phyloP scores from a whole-genome alignment of 2,888 invertebrate genomes.

The Hymenopus coronatus region DNA sequence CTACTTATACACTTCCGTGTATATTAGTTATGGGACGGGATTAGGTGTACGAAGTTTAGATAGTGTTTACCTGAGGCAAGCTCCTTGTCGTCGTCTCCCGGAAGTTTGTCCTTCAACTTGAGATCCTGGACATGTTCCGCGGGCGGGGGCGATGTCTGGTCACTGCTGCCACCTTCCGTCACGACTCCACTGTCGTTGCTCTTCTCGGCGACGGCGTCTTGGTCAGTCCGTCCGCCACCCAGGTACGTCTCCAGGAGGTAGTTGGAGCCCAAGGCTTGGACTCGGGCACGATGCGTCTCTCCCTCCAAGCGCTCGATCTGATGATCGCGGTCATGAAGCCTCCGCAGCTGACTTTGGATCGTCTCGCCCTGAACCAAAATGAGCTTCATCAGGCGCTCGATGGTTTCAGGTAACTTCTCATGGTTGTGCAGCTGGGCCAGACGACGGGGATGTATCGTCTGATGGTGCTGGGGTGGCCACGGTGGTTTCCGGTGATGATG shows the following conservation, averaged over 20 bases:
- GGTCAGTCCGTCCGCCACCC: slow-evolving; percentile 29
- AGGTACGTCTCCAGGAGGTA: slow-evolving; percentile 76
- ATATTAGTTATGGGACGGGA: too few relatives aligned
- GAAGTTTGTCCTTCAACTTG: neutral
- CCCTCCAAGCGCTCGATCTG: slow-evolving; percentile 76
- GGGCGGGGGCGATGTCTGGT: slow-evolving; percentile 48
- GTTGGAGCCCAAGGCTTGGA: slow-evolving; percentile 74
- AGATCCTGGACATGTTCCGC: slow-evolving; percentile 45
- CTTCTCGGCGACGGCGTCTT: slow-evolving; percentile 54
- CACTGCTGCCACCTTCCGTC: slow-evolving; percentile 63
- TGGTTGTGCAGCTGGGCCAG: slow-evolving; percentile 42
- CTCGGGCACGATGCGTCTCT: slow-evolving; percentile 69
- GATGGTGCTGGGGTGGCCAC: slow-evolving; percentile 26
- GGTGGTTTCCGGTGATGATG: slow-evolving; percentile 32
- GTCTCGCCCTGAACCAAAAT: slow-evolving; percentile 61
- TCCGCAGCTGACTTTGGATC: slow-evolving; percentile 49
- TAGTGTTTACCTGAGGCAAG: neutral
- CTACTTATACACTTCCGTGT: too few relatives aligned
- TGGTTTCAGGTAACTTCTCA: slow-evolving; percentile 37
- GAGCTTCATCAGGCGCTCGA: slow-evolving; percentile 54
- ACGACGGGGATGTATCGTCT: slow-evolving; percentile 43
- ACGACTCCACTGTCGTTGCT: slow-evolving; percentile 69
- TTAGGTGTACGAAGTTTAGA: too few relatives aligned
- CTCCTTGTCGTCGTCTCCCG: neutral
- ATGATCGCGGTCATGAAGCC: slow-evolving; percentile 65